phyloP scores from a whole-genome alignment of 1,140 invertebrate species.

The Zaprionus tsacasi region DNA sequence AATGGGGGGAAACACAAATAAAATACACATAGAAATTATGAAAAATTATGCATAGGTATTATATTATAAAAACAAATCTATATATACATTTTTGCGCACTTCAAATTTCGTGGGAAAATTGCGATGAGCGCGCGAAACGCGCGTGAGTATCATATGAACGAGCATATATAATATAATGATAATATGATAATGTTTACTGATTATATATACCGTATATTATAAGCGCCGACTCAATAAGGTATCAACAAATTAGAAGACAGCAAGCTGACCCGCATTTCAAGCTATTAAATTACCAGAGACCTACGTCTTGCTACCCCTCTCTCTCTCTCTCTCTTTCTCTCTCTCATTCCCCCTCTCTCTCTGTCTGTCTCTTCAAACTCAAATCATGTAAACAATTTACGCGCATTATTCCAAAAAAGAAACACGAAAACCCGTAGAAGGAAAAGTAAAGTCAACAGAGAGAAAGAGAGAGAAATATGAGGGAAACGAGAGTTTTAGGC shows the following conservation, averaged over 20 bases:
- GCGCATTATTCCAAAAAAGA: conserved; percentile 46
- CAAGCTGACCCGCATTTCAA: conserved; percentile 64
- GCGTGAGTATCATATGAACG: conserved; percentile 24
- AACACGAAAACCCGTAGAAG: conserved; percentile 12
- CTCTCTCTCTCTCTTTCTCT: background rate
- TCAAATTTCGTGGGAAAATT: conserved; percentile 53
- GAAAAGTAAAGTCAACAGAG: conserved; percentile 60
- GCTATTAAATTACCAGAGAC: conserved; percentile 69
- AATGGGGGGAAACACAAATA: conserved; percentile 42
- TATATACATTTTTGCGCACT: conserved; percentile 17
- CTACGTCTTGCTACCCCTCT: background rate
- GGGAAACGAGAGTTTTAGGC: conserved; percentile 33
- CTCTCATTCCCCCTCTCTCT: background rate
- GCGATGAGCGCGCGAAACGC: conserved; percentile 31
- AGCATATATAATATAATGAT: background rate
- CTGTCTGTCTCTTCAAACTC: conserved; percentile 12
- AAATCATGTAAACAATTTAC: conserved; percentile 60
- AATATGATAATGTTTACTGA: background rate
- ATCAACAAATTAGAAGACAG: conserved; percentile 55
- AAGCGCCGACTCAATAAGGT: conserved; percentile 1
- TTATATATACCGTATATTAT: background rate
- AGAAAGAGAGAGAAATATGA: background rate
- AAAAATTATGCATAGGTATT: conserved; percentile 48
- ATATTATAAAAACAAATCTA: background rate
- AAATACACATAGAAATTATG: conserved; percentile 54